A percentile compares a stretch with the other conserved stretches of the same genome.
Conservation (phyloP, 2,113 vertebrate species). For the Narcine bancroftii region DNA sequence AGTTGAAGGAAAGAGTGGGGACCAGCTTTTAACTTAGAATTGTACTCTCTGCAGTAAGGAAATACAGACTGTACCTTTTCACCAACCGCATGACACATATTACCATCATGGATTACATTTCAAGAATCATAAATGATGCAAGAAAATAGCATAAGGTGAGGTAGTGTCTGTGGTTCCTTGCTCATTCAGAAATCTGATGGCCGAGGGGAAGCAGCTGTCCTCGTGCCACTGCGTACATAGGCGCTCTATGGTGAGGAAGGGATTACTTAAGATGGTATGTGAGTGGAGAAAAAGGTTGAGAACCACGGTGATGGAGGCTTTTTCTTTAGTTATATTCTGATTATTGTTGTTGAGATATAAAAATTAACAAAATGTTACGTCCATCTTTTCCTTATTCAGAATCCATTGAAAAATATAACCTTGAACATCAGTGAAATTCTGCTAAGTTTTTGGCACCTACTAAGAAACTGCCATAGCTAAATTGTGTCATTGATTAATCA, state of each 20-base stretch:
- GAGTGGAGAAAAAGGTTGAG: too few relatives aligned
- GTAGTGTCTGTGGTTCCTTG: too few relatives aligned
- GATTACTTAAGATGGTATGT: too few relatives aligned
- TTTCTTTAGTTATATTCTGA: neutral
- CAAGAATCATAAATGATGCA: too few relatives aligned
- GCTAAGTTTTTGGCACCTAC: conserved; percentile 3
- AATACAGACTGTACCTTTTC: neutral
- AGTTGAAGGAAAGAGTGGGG: neutral
- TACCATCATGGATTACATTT: too few relatives aligned
- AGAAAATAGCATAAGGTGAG: too few relatives aligned
- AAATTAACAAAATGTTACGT: neutral
- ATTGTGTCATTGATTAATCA: conserved; percentile 36
- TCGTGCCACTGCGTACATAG: too few relatives aligned
- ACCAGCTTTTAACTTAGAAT: neutral
- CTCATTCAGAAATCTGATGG: too few relatives aligned
- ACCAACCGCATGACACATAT: neutral
- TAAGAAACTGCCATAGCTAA: neutral
- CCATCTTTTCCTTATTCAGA: neutral
- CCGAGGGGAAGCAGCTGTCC: too few relatives aligned
- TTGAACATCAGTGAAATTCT: neutral
- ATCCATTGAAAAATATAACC: conserved; percentile 15
- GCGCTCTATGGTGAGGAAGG: too few relatives aligned
- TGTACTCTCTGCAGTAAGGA: neutral
- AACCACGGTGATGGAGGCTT: too few relatives aligned
- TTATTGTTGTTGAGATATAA: neutral